These are phyloP conservation scores for Drosophila acutilabella DNA, from an alignment of 2,888 invertebrate species.

Conservation along the genomic window DNA sequence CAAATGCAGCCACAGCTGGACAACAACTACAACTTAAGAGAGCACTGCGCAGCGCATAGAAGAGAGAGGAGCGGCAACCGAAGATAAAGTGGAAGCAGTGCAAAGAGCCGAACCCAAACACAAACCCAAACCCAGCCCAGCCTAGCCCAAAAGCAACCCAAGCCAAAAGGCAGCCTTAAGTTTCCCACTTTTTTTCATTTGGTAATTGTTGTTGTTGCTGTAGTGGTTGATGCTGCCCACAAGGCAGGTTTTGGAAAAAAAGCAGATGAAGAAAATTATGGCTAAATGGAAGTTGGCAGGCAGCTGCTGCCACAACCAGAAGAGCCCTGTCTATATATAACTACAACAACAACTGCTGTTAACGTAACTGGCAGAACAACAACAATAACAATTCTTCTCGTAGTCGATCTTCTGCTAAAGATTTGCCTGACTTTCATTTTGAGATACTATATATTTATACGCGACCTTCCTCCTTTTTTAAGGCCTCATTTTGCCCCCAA, in stretches of 20 bases:
- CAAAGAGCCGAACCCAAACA: constrained; percentile 7
- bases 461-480: constrained; percentile 4
- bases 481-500: neutral
- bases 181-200: constrained; percentile 51
- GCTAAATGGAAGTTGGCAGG: constrained; percentile 64
- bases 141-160: constrained; percentile 41
- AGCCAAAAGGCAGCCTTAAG: constrained; percentile 38
- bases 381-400: constrained; percentile 4
- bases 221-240: constrained; percentile 37
- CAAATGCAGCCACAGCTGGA: constrained; percentile 62
- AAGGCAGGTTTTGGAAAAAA: constrained; percentile 40
- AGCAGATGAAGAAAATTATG: constrained; percentile 57
- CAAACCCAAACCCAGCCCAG: neutral
- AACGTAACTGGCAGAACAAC: constrained; percentile 7
- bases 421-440: constrained; percentile 29
- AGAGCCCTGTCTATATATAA: constrained; percentile 47
- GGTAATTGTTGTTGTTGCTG: constrained; percentile 57
- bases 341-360: constrained; percentile 11
- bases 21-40: constrained; percentile 11
- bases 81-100: constrained; percentile 23
- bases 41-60: constrained; percentile 19
- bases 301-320: constrained; percentile 22
- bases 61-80: neutral
- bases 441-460: constrained; percentile 9
- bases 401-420: constrained; percentile 20